Conservation (phyloP, 2,113 vertebrate genomes). For the Procavia capensis region DNA sequence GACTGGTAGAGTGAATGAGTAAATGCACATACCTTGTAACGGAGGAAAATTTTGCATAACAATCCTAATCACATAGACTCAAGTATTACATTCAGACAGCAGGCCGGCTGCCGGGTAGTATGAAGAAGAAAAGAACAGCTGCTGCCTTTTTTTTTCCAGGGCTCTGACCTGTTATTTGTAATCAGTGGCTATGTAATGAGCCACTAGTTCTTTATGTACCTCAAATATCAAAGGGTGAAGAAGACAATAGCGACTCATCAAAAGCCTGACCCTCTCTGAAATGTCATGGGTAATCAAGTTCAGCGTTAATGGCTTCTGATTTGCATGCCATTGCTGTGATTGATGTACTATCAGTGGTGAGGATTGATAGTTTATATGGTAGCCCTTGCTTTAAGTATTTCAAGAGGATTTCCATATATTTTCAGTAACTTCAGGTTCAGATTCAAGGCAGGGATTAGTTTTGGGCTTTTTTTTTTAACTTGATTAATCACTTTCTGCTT, state of each 20-base stretch:
- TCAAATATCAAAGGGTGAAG: conserved; percentile 80
- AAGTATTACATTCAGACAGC: neutral
- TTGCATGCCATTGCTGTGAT: conserved; percentile 76
- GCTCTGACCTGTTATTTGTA: conserved; percentile 53
- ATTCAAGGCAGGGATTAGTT: conserved; percentile 29
- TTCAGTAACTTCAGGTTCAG: conserved; percentile 68
- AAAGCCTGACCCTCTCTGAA: conserved; percentile 76
- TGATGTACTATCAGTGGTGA: conserved; percentile 73
- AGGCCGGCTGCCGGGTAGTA: neutral
- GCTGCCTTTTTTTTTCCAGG: conserved; percentile 59
- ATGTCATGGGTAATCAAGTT: conserved; percentile 82
- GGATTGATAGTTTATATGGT: conserved; percentile 72
- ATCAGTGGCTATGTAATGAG: conserved; percentile 75
- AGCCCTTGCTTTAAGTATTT: conserved; percentile 73
- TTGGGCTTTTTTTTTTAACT: neutral
- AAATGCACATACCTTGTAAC: neutral
- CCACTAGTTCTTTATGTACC: conserved; percentile 59
- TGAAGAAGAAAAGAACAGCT: conserved; percentile 17
- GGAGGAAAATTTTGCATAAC: neutral
- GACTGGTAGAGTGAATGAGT: neutral
- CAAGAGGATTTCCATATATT: conserved; percentile 64
- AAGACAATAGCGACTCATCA: conserved; percentile 78
- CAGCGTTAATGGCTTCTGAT: conserved; percentile 81
- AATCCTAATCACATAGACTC: neutral
- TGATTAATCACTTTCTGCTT: neutral